Conservation (phyloP, 2,797 vertebrate genomes). For the Sebastes iracundus region DNA sequence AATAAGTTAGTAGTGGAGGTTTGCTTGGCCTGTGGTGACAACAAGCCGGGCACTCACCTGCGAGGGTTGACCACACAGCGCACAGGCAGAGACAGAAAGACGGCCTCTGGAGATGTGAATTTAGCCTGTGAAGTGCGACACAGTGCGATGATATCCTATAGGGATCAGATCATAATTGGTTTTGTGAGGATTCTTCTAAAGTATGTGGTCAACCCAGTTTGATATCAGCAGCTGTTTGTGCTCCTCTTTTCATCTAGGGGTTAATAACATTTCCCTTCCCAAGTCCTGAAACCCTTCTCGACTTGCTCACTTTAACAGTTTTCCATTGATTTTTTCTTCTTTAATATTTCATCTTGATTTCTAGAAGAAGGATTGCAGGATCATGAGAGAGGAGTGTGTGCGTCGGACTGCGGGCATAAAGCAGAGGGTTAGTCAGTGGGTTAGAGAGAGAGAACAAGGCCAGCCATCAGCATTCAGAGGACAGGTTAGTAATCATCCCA, state of each 20-base stretch:
- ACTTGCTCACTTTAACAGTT: constrained; percentile 1
- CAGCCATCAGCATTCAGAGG: constrained; percentile 73
- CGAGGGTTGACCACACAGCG: constrained; percentile 62
- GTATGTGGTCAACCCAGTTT: constrained; percentile 63
- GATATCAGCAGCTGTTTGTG: constrained; percentile 27
- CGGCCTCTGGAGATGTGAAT: constrained; percentile 2
- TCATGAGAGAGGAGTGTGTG: constrained; percentile 56
- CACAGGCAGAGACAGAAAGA: constrained; percentile 9
- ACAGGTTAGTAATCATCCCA: constrained; percentile 75
- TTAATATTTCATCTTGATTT: constrained; percentile 4
- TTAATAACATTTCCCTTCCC: constrained; percentile 48
- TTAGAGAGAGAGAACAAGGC: constrained; percentile 61
- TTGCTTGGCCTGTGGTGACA: constrained; percentile 27
- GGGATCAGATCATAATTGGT: neutral
- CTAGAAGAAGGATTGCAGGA: constrained; percentile 72
- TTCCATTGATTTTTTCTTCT: neutral
- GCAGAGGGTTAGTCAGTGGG: constrained; percentile 74
- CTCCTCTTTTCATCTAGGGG: constrained; percentile 22
- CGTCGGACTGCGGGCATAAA: constrained; percentile 51
- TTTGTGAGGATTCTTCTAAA: neutral
- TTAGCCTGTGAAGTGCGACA: neutral
- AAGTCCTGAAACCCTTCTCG: constrained; percentile 70
- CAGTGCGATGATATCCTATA: neutral
- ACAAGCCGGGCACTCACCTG: constrained; percentile 53
- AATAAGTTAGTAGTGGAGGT: constrained; percentile 46